Evolutionary conservation across 1,140 invertebrate genomes (phyloP), one percentile per base, ranked within the genome.

Genomic region (Thaumetopoea pityocampa): DNA sequence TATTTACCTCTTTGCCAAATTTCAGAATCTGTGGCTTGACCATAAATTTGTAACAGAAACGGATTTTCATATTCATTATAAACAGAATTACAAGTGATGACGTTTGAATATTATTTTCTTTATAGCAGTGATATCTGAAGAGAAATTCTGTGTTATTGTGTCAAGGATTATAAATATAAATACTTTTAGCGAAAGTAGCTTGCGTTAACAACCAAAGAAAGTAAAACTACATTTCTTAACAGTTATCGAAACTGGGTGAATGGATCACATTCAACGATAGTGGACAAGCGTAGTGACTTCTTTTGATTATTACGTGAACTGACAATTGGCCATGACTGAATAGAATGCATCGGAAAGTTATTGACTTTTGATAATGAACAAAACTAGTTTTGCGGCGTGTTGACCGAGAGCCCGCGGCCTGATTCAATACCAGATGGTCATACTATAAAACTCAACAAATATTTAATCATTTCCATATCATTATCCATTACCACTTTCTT

Each of bases 321-420:
- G 27, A 47, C 61, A 53, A 55, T 69, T 72, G 79, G 76, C 76
- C 79, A 41, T 83, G 76, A 80, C 71, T 80, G n/a, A n/a, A n/a
- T 58, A 62, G 63, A 70, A 79, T 80, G 73, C 70, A 79, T 79
- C 74, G 67, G 67, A 80, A 83, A 83, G 79, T 80, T 83, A 83
- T 83, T 83, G 79, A 83, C 79, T 83, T 83, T 83, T 83, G 79
- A 83, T 83, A 83, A 83, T 83, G 79, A 83, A 46, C 27, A 17
- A 43, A 83, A 83, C 79, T 72, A 73, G 79, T 83, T n/a, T 83
- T 81, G 68, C 50, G 69, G 59, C 58, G 45, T 58, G 58, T 66
- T 78, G 76, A 74, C 79, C 73, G 66, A 70, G 68, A 74, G 72
- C 51, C 58, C 54, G 51, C 64, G 79, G 60, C 79, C 73, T 61